Percentiles rank a stretch among this genome's conserved stretches.
phyloP scores from a whole-genome alignment of 37 sponge, comb jelly and placozoan genomes.

The Diacarnus erythraeanus region DNA sequence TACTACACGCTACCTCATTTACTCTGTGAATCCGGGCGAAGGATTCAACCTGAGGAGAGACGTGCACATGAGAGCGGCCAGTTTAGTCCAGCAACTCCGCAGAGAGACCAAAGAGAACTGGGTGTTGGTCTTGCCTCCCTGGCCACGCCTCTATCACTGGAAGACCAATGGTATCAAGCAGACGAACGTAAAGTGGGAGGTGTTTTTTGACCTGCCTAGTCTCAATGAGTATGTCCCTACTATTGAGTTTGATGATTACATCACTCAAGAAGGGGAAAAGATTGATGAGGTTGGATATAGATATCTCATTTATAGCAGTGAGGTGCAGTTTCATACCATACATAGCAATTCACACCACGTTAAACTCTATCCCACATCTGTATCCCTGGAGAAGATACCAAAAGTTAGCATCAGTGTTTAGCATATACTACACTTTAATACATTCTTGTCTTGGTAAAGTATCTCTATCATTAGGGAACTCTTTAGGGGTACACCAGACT shows the following conservation, averaged over 20 bases:
- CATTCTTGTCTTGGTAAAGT: too few species aligned
- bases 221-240: slow-evolving; percentile 70
- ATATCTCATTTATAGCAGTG: too few species aligned
- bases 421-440: not conserved
- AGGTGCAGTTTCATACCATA: too few species aligned
- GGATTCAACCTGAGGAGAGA: slow-evolving; percentile 93
- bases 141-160: slow-evolving; percentile 94
- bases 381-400: too few species aligned
- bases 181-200: slow-evolving; percentile 54
- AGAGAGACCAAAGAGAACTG: slow-evolving; percentile 47
- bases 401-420: too few species aligned
- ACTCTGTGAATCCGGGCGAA: slow-evolving; percentile 87
- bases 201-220: slow-evolving; percentile 78
- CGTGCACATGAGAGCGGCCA: slow-evolving; percentile 85
- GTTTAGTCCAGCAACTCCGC: slow-evolving; percentile 50
- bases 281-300: slow-evolving; percentile 50
- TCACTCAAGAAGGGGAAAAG: slow-evolving; percentile 17
- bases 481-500: not conserved
- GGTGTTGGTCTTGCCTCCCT: slow-evolving; percentile 89
- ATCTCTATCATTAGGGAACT: not conserved
- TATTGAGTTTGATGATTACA: slow-evolving; percentile 75
- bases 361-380: too few species aligned
- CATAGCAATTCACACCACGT: too few species aligned
- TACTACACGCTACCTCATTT: slow-evolving; percentile 59
- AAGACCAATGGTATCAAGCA: slow-evolving; percentile 11